Base-by-base conservation (phyloP, 2,113 vertebrate genomes). In the Colistium nudipinnis region DNA sequence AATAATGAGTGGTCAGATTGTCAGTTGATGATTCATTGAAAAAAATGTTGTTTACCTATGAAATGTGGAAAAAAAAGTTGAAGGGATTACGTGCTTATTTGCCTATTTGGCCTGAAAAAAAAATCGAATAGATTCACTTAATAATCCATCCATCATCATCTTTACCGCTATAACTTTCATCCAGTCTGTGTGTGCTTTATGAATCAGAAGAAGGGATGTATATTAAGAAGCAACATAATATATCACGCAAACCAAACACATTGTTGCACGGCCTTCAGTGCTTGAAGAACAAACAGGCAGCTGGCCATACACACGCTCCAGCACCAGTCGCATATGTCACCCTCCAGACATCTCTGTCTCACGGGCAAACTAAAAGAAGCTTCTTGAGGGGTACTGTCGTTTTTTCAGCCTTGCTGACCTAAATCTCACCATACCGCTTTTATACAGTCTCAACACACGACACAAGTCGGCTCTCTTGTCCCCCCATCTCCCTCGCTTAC, bases 281-380 rank as follows among this genome's bases (percentile, higher is more conserved):
- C 22, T 44, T 0, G 5, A 7, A 49, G 17, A 28, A 22, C 27
- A 35, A 71, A 51, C 0, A 3, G 48, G 44, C 53, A 44, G 55
- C 1, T 3, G n/a, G 30, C 48, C 38, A 12, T 22, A 44, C 6
- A 47, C 8, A 56, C 76, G 49, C 54, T 39, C 62, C 60, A 31
- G 28, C 27, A 39, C 19, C 25, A 12, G 16, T 78, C 47, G 51
- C 33, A 68, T 19, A 65, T 59, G 63, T 61, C 69, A 69, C 22
- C 35, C n/a, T 4, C 31, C 27, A 56, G 36, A 51, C 59, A 22
- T 22, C 59, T 64, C 8, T 76, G 41, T 47, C 62, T 80, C 73
- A 80, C 80, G 82, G 73, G 28, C 57, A 43, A 72, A 76, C 49
- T 47, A 67, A 41, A 54, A 62, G 20, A 53, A 31, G 64, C 56